Base-by-base conservation (phyloP, 2,113 vertebrate species). In the Rallus limicola region DNA sequence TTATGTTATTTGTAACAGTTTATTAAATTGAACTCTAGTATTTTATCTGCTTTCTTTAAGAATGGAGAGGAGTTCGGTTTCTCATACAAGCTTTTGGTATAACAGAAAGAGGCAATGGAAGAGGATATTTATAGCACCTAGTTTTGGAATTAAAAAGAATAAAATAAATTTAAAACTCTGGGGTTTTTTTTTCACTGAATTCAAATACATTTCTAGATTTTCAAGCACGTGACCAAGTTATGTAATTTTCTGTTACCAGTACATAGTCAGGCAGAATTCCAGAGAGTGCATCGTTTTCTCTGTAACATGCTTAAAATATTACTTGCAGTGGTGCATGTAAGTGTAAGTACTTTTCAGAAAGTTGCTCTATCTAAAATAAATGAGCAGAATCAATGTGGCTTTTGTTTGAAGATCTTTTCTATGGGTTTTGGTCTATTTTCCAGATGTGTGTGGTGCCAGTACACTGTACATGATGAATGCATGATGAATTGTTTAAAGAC, bases 391-490 rank as follows among this genome's bases (percentile, higher is more conserved):
- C 1, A 1, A 3, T 10, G 6, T 36, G 36, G 29, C 23, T 23
- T 3, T 74, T 46, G 10, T 31, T 59, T 77, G 29, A 90, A 48
- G 33, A 28, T 33, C 58, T 65, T 55, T 46, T 52, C 21, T 42
- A n/a, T 70, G 40, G 3, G 24, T 93, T 90, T 82, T 84, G 81
- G 48, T 29, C 29, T 74, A 79, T 72, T 82, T 68, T 40, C 52
- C 95, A 99, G 99, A 87, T 99, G 99, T 88, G 95, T 99, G 90
- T 99, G 99, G 99, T 99, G 99, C 95, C 99, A 99, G 98, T 97
- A 92, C 93, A 99, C 98, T 9, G 98, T 99, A 38, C 99, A 99
- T 29, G 99, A 99, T 11, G 99, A 99, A 50, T 99, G 99, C 94
- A 98, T 99, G 98, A 82, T 97, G 78, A 97, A 86, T 50, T 92